Evolutionary conservation across 2,888 invertebrate genomes (phyloP), one percentile per base, ranked within the genome.

Genomic region (Drosophila anomalata): DNA sequence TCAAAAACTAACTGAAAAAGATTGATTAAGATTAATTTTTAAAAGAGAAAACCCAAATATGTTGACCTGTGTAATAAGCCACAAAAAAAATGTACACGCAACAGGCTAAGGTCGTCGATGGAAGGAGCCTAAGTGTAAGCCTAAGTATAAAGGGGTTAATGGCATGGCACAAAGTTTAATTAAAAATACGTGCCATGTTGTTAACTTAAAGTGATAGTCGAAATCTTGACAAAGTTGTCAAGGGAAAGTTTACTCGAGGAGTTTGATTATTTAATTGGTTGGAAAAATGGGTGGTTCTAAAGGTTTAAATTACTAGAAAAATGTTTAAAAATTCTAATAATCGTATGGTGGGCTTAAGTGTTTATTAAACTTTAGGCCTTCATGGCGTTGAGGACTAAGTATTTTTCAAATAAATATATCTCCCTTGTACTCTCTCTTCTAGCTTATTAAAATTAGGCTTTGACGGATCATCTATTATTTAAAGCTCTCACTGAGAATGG

Each of bases 21-120:
- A 14, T 14, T 14, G 14, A 14, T 14, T 14, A 14, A 14, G 14
- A 14, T 14, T 14, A 14, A 14, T 14, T 14, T 14, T 17, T 17
- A 17, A 17, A 42, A 14, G 14, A 39, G 4, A 8, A 8, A 39
- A 17, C 20, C 9, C 9, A 41, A 17, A 9, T 42, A 20, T 17
- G 41, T 42, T 20, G 20, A 6, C 14, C 20, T 9, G 41, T 42
- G 41, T 42, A 82, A 82, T 87, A 87, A 85, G 78, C 82, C 82
- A 71, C 86, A 87, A 74, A 65, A 74, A 65, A 82, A 82, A 80
- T 82, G 20, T 81, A 73, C 79, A 73, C 74, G 86, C 88, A 87
- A 79, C 50, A 69, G 52, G 41, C 41, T 42, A 20, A 42, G 41
- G 41, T 20, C 20, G 14, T 20, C 20, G 14, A 20, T 42, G 41